Conservation (phyloP, 2,113 vertebrate species). For the Spizaetus ornatus region DNA sequence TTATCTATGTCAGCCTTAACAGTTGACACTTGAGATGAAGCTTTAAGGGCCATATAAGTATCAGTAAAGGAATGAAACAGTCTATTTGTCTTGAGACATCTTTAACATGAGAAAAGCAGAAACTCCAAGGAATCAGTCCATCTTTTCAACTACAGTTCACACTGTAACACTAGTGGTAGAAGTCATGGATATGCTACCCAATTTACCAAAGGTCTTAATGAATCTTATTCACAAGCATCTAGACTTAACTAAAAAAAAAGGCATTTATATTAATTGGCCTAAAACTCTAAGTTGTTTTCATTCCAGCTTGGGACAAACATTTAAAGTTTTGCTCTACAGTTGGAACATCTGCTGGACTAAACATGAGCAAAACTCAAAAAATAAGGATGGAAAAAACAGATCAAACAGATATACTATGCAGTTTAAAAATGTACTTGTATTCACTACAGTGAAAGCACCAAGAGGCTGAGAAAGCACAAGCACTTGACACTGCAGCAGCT, state of each 20-base stretch:
- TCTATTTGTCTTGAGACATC: neutral
- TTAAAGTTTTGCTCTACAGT: neutral
- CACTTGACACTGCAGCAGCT: neutral
- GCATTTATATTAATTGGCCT: neutral
- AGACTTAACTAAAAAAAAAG: neutral
- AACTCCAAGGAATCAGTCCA: neutral
- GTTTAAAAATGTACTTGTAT: neutral
- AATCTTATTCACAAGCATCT: neutral
- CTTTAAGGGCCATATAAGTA: neutral
- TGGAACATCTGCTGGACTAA: neutral
- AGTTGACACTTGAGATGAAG: neutral
- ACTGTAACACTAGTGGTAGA: accelerated
- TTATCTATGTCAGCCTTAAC: neutral
- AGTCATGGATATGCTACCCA: neutral
- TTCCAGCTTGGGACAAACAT: neutral
- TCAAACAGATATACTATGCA: neutral
- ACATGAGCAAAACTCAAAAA: neutral
- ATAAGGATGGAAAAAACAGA: neutral
- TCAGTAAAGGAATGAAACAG: neutral
- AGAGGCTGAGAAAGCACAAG: neutral
- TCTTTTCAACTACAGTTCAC: neutral
- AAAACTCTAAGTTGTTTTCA: neutral
- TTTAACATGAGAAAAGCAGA: neutral
- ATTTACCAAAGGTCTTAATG: neutral
- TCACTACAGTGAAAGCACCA: neutral